Percentiles rank a stretch among this genome's conserved stretches.
Conservation (phyloP, 2,113 vertebrate species). For the Empidonax alnorum region DNA sequence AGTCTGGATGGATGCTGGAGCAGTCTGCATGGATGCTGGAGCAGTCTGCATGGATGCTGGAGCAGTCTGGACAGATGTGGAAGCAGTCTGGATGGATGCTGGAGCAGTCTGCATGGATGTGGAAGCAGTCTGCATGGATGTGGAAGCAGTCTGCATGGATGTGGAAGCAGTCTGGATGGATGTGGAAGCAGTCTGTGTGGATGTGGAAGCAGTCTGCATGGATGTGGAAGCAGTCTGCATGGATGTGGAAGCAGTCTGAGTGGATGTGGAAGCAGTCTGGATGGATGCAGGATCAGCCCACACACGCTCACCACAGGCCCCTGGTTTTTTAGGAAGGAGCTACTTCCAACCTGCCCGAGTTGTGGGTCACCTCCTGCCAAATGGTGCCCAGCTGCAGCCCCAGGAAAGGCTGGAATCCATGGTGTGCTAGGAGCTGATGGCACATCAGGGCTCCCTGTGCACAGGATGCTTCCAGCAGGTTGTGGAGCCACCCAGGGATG, state of each 20-base stretch:
- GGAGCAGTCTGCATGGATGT: background rate
- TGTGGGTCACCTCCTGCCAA: accelerated
- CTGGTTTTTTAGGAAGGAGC: background rate
- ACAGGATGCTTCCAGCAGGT: accelerated
- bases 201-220: accelerated
- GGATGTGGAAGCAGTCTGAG: too few relatives aligned
- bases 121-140: too few relatives aligned
- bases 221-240: accelerated
- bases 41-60: background rate
- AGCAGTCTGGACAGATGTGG: background rate
- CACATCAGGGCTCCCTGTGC: accelerated
- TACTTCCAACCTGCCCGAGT: background rate
- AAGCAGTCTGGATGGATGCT: background rate
- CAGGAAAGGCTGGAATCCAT: accelerated
- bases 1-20: accelerated
- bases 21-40: accelerated
- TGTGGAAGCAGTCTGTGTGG: accelerated
- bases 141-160: accelerated
- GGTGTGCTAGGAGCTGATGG: background rate
- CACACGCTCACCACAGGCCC: accelerated
- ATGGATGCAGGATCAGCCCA: background rate
- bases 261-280: background rate
- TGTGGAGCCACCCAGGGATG: accelerated
- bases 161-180: accelerated
- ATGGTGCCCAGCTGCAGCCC: background rate